A percentile compares a stretch with the other conserved stretches of the same genome.
Conservation (phyloP, 2,888 invertebrate species). For the Strigamia transsilvanica region DNA sequence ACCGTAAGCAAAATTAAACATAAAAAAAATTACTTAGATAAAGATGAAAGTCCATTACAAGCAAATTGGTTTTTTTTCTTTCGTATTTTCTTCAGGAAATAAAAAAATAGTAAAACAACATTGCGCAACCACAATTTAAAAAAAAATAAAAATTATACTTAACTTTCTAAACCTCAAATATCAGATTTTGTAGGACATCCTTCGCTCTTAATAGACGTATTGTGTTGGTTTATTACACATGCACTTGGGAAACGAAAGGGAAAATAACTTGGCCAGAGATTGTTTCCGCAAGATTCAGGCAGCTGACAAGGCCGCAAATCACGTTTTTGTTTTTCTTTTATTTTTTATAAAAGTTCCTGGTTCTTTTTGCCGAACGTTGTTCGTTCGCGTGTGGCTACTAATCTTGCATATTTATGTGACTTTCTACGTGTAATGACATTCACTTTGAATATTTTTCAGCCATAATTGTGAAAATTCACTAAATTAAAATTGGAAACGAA, state of each 20-base stretch:
- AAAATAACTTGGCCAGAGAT: constrained; percentile 36
- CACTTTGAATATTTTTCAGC: neutral
- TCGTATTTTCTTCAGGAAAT: neutral
- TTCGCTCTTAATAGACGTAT: constrained; percentile 27
- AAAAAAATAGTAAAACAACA: neutral
- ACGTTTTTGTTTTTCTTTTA: constrained; percentile 1
- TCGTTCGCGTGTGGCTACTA: neutral
- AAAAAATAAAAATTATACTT: neutral
- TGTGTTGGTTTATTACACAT: constrained; percentile 32
- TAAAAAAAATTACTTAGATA: neutral
- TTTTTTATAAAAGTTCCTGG: neutral
- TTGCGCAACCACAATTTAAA: neutral
- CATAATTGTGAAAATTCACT: neutral
- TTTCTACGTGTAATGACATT: neutral
- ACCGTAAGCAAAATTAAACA: neutral
- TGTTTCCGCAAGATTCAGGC: constrained; percentile 32
- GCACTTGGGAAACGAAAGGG: constrained; percentile 37
- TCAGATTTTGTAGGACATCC: constrained; percentile 40
- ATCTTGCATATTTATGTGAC: neutral
- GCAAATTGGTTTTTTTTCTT: too few species aligned
- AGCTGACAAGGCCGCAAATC: neutral
- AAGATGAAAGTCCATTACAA: too few species aligned
- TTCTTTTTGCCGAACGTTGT: neutral
- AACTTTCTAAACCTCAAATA: neutral
- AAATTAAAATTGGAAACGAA: neutral